Evolutionary conservation across 2,888 invertebrate species (phyloP), one percentile per base, ranked within the genome.

Genomic region (Falcaria lacertinaria): DNA sequence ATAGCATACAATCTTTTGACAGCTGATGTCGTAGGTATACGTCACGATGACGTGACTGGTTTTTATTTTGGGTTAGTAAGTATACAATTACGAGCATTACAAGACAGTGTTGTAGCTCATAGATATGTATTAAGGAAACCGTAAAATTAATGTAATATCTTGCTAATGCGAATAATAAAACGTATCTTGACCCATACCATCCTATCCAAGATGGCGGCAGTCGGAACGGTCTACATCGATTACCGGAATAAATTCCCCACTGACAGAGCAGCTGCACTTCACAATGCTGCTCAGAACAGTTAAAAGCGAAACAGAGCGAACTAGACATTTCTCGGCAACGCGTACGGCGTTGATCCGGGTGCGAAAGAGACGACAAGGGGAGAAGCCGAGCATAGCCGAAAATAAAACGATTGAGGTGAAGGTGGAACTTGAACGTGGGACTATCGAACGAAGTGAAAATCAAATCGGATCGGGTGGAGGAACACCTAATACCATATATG

Each of bases 171-270:
- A n/a, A n/a, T n/a, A n/a, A n/a, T n/a, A n/a, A n/a, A n/a, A n/a
- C n/a, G n/a, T n/a, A n/a, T n/a, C n/a, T n/a, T n/a, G n/a, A n/a
- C n/a, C n/a, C n/a, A n/a, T n/a, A n/a, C n/a, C n/a, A n/a, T n/a
- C n/a, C n/a, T n/a, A 56, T 55, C 47, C 76, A 80, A 80, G 48
- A 80, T 80, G 80, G 80, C 80, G 57, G 71, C 55, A 8, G 22
- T 15, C 8, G 22, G 36, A 17, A 19, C 58, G 45, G 54, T 43
- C 52, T 52, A 53, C 61, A 56, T 64, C 53, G 56, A 75, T 72
- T 73, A 79, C 74, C 79, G 76, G 78, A 75, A 80, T 79, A 78
- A 76, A 76, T 77, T 76, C 74, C 71, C 66, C 66, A 71, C 69
- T 64, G 62, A 62, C 55, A 56, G 62, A 66, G 68, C n/a, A n/a